Evolutionary conservation across 2,113 vertebrate genomes (phyloP).

Genomic region (Cisticola juncidis): DNA sequence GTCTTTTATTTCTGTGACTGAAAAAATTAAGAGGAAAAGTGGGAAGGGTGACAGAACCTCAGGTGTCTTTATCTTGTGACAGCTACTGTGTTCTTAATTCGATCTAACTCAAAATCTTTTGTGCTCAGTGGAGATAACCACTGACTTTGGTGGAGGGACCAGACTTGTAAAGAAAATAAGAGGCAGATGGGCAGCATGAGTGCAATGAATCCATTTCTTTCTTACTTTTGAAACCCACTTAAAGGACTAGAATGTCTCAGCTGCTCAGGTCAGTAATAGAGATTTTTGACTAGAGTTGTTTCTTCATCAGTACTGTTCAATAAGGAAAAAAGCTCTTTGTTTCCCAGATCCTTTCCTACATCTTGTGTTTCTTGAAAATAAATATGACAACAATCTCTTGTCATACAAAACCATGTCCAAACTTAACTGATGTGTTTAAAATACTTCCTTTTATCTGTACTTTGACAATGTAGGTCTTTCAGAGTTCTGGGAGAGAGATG

Average conservation of each 20-base stretch:
- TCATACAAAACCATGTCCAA: not conserved
- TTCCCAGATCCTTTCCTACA: not conserved
- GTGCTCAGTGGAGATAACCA: not conserved
- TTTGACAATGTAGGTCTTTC: not conserved
- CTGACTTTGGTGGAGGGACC: not conserved
- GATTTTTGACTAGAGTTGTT: not conserved
- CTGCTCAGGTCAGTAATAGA: not conserved
- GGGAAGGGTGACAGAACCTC: not conserved
- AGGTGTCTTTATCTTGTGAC: not conserved
- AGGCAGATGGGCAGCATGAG: not conserved
- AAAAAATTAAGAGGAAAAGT: not conserved
- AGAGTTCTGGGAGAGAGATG: not conserved
- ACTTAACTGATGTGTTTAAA: not conserved
- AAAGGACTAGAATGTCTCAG: not conserved
- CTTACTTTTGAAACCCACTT: not conserved
- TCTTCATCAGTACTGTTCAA: not conserved
- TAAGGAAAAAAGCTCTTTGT: not conserved
- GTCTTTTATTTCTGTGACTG: not conserved
- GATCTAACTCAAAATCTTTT: not conserved
- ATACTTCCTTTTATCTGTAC: not conserved
- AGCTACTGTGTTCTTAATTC: not conserved
- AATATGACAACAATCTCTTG: not conserved
- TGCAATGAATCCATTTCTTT: not conserved
- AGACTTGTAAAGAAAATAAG: not conserved
- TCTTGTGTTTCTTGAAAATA: not conserved